Percentiles rank a stretch among this genome's conserved stretches.
Conservation (phyloP, 2,113 vertebrate genomes). For the Zeus faber region DNA sequence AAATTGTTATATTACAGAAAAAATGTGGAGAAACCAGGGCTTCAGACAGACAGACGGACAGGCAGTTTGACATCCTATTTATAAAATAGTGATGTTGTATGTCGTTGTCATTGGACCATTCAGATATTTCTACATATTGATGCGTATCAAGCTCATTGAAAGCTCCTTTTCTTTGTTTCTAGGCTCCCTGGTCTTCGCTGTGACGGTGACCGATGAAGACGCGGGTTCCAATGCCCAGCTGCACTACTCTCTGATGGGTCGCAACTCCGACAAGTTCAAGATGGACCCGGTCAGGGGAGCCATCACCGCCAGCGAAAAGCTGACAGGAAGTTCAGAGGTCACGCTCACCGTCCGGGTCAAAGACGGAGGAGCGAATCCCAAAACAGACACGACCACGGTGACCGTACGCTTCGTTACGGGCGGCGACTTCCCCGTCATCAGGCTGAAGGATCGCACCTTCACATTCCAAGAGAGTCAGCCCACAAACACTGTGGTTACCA, state of each 20-base stretch:
- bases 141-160: background rate
- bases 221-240: constrained; percentile 86
- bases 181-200: constrained; percentile 94
- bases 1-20: too few relatives aligned
- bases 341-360: constrained; percentile 91
- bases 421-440: constrained; percentile 86
- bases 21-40: too few relatives aligned
- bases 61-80: too few relatives aligned
- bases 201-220: constrained; percentile 93
- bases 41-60: too few relatives aligned
- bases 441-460: constrained; percentile 80
- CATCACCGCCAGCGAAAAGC: constrained; percentile 81
- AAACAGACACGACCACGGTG: constrained; percentile 89
- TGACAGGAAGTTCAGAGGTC: constrained; percentile 83
- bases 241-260: constrained; percentile 88
- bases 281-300: constrained; percentile 89
- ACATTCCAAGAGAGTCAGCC: constrained; percentile 90
- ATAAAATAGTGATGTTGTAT: too few relatives aligned
- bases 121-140: background rate
- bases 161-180: constrained; percentile 13
- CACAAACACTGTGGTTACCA: constrained; percentile 82
- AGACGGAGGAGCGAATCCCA: constrained; percentile 82
- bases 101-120: background rate
- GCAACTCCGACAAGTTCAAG: constrained; percentile 88
- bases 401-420: constrained; percentile 89